A percentile compares a stretch with the other conserved stretches of the same genome.
Conservation (phyloP, 2,888 invertebrate genomes). For the Leucophenga maculata region DNA sequence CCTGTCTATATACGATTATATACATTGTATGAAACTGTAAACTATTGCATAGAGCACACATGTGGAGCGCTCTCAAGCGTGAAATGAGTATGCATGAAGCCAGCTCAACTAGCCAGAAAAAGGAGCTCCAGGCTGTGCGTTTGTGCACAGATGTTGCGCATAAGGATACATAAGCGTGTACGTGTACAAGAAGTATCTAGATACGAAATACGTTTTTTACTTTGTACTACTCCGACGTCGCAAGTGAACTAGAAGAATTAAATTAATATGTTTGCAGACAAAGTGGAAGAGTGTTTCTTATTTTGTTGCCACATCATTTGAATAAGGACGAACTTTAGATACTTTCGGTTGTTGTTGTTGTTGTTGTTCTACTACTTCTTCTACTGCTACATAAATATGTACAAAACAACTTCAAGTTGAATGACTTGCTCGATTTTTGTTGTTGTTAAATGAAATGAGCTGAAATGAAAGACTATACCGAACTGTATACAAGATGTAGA, state of each 20-base stretch:
- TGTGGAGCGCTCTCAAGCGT: not conserved
- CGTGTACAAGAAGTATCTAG: not conserved
- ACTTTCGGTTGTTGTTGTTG: not conserved
- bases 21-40: not conserved
- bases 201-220: not conserved
- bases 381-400: too few species aligned
- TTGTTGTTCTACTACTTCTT: too few species aligned
- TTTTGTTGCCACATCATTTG: constrained; percentile 2
- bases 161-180: not conserved
- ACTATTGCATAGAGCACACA: not conserved
- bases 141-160: constrained; percentile 2
- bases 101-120: not conserved
- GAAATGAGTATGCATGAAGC: not conserved
- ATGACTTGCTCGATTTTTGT: not conserved
- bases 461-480: not conserved
- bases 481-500: not conserved
- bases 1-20: too few species aligned
- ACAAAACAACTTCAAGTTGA: not conserved
- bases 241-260: constrained; percentile 2
- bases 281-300: constrained; percentile 2
- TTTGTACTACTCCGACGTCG: not conserved
- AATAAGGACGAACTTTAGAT: not conserved
- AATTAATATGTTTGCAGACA: not conserved
- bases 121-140: not conserved
- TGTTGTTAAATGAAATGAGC: not conserved